Conservation (phyloP, 92 coral and sea anemone species). For the Porites cylindrica region DNA sequence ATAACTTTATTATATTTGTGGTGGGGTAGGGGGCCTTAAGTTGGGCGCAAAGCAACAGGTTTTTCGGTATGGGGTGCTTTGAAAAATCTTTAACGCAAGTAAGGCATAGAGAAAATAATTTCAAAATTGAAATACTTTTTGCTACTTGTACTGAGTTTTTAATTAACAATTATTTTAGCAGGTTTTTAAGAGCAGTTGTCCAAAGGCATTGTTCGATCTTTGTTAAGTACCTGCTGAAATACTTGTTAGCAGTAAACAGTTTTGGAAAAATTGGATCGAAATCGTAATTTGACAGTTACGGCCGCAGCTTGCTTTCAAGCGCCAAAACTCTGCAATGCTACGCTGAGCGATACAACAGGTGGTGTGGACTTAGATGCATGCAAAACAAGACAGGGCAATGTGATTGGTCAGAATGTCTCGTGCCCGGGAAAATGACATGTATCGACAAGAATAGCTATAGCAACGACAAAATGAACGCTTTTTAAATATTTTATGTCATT, state of each 20-base stretch:
- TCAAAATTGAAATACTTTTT: too few relatives aligned
- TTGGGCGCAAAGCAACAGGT: too few relatives aligned
- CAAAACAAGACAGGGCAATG: conserved; percentile 11
- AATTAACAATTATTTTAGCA: background rate
- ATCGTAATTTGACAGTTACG: background rate
- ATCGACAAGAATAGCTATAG: conserved; percentile 10
- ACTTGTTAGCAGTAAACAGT: background rate
- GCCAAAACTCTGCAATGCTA: conserved; percentile 10
- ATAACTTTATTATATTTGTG: too few relatives aligned
- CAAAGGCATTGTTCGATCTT: background rate
- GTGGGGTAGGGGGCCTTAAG: too few relatives aligned
- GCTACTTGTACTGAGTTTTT: too few relatives aligned
- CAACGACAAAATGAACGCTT: conserved; percentile 36
- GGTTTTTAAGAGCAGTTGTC: background rate
- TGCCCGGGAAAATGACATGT: conserved; percentile 7
- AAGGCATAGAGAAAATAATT: too few relatives aligned
- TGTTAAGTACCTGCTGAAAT: background rate
- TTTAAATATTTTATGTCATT: conserved; percentile 40
- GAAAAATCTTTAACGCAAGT: too few relatives aligned
- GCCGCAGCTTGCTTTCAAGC: background rate
- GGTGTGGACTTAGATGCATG: background rate
- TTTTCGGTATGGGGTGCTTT: too few relatives aligned
- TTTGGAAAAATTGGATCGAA: conserved; percentile 4
- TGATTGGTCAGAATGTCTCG: conserved; percentile 25
- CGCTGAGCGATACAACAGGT: conserved; percentile 36